These are phyloP conservation scores for Macropus fuliginosus DNA, from an alignment of 2,797 vertebrate species.

Conservation along the genomic window DNA sequence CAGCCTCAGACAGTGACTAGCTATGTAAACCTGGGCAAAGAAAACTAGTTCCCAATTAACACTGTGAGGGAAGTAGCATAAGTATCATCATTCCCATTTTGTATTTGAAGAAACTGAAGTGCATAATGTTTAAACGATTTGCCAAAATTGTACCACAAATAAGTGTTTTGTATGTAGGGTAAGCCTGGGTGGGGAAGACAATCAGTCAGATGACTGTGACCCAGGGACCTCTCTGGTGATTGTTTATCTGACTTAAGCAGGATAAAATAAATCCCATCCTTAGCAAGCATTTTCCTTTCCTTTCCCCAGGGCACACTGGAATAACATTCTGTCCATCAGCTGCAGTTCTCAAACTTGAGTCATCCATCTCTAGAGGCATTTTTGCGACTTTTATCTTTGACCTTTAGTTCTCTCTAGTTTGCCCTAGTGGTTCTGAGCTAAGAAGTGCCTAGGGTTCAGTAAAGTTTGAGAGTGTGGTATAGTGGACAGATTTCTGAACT, in stretches of 20 bases:
- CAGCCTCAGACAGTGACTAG: background rate
- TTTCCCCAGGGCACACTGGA: background rate
- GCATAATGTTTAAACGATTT: background rate
- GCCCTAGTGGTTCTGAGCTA: background rate
- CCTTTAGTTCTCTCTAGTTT: background rate
- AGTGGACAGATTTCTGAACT: background rate
- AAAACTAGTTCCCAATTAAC: background rate
- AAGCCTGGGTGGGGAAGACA: background rate
- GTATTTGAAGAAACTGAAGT: background rate
- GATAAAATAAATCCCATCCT: background rate
- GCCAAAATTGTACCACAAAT: background rate
- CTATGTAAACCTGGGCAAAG: background rate
- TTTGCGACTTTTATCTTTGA: background rate
- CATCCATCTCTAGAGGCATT: background rate
- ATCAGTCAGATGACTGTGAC: background rate
- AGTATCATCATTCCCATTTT: background rate
- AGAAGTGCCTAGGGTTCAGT: background rate
- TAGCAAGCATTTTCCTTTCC: background rate
- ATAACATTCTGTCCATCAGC: background rate
- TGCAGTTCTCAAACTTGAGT: background rate
- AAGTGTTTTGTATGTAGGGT: background rate
- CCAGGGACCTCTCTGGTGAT: background rate
- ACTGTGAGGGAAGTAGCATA: background rate
- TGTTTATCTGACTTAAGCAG: background rate
- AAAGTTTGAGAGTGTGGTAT: background rate